A percentile compares a stretch with the other conserved stretches of the same genome.
These are phyloP conservation scores for Cryptus armator DNA, from an alignment of 2,888 invertebrate species.

Conservation along the genomic window DNA sequence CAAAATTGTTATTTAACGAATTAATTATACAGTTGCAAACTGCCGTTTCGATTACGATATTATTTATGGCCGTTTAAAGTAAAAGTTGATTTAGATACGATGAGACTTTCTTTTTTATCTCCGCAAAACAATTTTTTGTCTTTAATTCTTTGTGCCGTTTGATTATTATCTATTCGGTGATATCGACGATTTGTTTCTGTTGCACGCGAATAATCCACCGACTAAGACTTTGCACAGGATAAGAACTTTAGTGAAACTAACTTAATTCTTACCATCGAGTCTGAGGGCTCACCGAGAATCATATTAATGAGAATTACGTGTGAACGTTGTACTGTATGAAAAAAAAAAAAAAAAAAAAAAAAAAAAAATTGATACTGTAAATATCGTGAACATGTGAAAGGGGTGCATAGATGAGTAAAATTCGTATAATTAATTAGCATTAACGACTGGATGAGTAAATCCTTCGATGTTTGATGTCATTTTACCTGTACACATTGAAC, in stretches of 20 bases:
- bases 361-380: constrained; percentile 55
- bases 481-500: constrained; percentile 57
- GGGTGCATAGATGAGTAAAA: constrained; percentile 42
- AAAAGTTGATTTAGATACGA: too few species aligned
- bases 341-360: not conserved
- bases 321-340: constrained; percentile 52
- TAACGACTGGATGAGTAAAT: constrained; percentile 64
- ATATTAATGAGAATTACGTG: constrained; percentile 45
- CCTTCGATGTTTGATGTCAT: constrained; percentile 73
- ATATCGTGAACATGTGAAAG: constrained; percentile 51
- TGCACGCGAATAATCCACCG: constrained; percentile 10
- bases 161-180: not conserved
- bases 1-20: not conserved
- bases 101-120: not conserved
- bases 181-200: constrained; percentile 7
- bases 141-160: not conserved
- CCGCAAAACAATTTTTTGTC: not conserved
- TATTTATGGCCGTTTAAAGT: too few species aligned
- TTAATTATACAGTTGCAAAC: not conserved
- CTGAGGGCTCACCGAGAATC: constrained; percentile 22
- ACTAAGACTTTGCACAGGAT: constrained; percentile 26
- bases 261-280: constrained; percentile 27
- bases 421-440: constrained; percentile 56
- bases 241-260: constrained; percentile 12
- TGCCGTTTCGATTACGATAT: too few species aligned